phyloP scores from a whole-genome alignment of 2,797 vertebrate species.

The Chloroceryle inda region DNA sequence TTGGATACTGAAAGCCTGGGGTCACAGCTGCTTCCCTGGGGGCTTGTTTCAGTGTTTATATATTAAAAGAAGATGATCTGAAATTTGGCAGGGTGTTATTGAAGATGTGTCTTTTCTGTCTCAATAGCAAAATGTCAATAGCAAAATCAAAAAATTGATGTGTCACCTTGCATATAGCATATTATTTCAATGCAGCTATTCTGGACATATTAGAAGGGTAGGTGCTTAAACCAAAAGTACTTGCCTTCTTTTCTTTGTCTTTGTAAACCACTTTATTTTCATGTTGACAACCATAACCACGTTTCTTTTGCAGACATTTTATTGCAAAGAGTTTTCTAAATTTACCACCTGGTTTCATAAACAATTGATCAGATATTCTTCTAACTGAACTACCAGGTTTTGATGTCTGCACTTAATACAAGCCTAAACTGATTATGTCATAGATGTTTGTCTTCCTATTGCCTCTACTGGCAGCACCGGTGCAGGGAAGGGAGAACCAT shows the following conservation, averaged over 20 bases:
- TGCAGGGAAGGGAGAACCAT: not conserved
- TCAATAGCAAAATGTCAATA: not conserved
- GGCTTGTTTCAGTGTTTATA: not conserved
- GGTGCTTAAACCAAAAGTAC: not conserved
- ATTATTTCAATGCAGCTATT: not conserved
- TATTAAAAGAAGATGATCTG: not conserved
- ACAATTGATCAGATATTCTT: not conserved
- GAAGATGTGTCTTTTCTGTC: not conserved
- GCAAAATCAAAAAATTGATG: not conserved
- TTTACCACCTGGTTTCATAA: not conserved
- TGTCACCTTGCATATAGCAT: not conserved
- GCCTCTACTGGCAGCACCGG: not conserved
- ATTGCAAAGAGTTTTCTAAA: not conserved
- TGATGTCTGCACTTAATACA: not conserved
- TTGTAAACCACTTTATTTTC: not conserved
- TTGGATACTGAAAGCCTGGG: rapidly evolving
- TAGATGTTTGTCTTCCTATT: not conserved
- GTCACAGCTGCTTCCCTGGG: not conserved
- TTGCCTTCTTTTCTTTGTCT: not conserved
- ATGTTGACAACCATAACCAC: not conserved
- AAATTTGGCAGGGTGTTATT: not conserved
- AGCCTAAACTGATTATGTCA: not conserved
- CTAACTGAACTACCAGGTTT: not conserved
- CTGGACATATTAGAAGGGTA: not conserved
- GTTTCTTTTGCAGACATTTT: not conserved